Percentiles rank a stretch among this genome's conserved stretches.
Conservation (phyloP, 2,113 vertebrate genomes). For the Xiphophorus couchianus region DNA sequence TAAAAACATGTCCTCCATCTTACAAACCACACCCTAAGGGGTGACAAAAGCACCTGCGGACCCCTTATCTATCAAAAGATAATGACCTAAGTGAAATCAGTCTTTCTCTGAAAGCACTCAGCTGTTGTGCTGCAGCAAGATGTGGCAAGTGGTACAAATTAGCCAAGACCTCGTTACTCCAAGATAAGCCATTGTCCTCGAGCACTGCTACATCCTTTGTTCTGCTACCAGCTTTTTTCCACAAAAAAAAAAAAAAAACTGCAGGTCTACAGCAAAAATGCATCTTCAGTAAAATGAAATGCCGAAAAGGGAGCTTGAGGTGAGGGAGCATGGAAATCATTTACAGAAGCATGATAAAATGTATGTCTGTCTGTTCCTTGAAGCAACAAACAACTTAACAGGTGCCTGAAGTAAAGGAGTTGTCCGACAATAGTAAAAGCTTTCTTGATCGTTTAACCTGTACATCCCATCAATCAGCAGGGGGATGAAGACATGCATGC, state of each 20-base stretch:
- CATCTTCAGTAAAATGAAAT: slow-evolving; percentile 58
- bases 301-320: slow-evolving; percentile 59
- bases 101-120: slow-evolving; percentile 77
- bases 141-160: slow-evolving; percentile 78
- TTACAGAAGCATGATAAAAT: slow-evolving; percentile 68
- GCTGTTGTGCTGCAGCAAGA: slow-evolving; percentile 65
- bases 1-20: slow-evolving; percentile 85
- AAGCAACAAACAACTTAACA: slow-evolving; percentile 69
- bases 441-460: slow-evolving; percentile 74
- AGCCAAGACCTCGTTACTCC: slow-evolving; percentile 62
- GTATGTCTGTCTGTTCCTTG: slow-evolving; percentile 62
- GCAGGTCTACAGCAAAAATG: slow-evolving; percentile 47
- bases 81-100: slow-evolving; percentile 81
- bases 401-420: slow-evolving; percentile 62
- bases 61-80: slow-evolving; percentile 82
- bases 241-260: slow-evolving; percentile 3
- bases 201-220: slow-evolving; percentile 49
- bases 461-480: slow-evolving; percentile 66
- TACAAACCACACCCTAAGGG: slow-evolving; percentile 74
- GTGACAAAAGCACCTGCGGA: slow-evolving; percentile 73
- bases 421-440: slow-evolving; percentile 71
- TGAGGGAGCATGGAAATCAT: slow-evolving; percentile 65
- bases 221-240: slow-evolving; percentile 23
- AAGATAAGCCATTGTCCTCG: slow-evolving; percentile 76
- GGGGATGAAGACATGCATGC: slow-evolving; percentile 35